phyloP scores from a whole-genome alignment of 2,888 invertebrate genomes.

The Listrodromus nycthemerus region DNA sequence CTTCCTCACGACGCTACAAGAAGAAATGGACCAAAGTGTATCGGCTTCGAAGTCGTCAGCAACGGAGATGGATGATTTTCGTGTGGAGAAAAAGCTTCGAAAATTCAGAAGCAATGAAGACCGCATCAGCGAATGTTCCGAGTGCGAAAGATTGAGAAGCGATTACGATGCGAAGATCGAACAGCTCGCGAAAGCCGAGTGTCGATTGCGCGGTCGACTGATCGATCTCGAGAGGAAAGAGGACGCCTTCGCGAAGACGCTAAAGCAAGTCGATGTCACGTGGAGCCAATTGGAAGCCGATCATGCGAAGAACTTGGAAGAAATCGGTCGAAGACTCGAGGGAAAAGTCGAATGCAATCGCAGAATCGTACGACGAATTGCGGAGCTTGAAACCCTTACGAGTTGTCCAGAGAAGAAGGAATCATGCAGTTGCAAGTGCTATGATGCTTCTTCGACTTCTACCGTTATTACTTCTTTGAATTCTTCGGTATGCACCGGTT shows the following conservation, averaged over 20 bases:
- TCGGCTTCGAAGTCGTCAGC: slow-evolving; percentile 33
- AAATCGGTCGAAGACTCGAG: slow-evolving; percentile 69
- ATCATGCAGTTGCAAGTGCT: slow-evolving; percentile 41
- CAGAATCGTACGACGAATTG: slow-evolving; percentile 48
- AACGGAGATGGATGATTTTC: slow-evolving; percentile 23
- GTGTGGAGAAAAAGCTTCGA: neutral
- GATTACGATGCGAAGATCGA: slow-evolving; percentile 83
- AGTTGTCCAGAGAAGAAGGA: slow-evolving; percentile 2
- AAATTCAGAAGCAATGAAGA: neutral
- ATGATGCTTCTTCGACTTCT: slow-evolving; percentile 17
- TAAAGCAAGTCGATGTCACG: slow-evolving; percentile 72
- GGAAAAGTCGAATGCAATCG: slow-evolving; percentile 72
- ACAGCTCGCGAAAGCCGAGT: slow-evolving; percentile 65
- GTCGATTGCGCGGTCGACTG: slow-evolving; percentile 67
- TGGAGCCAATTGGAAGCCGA: slow-evolving; percentile 73
- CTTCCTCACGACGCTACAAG: slow-evolving; percentile 84
- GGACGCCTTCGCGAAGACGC: slow-evolving; percentile 71
- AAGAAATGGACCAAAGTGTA: slow-evolving; percentile 73
- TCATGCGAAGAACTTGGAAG: slow-evolving; percentile 68
- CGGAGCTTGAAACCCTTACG: slow-evolving; percentile 30
- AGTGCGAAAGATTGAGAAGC: slow-evolving; percentile 86
- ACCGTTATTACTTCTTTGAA: slow-evolving; percentile 26
- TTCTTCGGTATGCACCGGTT: slow-evolving; percentile 25
- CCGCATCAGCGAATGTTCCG: slow-evolving; percentile 84
- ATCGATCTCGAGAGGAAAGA: slow-evolving; percentile 72